Conservation (phyloP, 2,113 vertebrate genomes). For the Daphoenositta chrysoptera region DNA sequence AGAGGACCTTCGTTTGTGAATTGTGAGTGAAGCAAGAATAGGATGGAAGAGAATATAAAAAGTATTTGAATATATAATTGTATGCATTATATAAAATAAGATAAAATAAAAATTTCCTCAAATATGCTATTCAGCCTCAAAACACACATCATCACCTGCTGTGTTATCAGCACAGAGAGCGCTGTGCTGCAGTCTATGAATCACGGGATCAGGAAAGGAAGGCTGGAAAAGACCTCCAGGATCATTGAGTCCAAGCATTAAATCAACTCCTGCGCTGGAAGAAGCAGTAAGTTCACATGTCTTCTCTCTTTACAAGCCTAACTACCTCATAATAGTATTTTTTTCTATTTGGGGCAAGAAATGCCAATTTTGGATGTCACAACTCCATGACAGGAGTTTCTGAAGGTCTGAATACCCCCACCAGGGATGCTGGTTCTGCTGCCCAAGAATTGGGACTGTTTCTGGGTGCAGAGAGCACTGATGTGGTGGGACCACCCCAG, state of each 20-base stretch:
- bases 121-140: neutral
- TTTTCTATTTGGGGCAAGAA: neutral
- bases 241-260: neutral
- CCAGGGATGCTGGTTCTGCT: neutral
- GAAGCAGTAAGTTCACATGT: neutral
- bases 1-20: neutral
- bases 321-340: accelerated
- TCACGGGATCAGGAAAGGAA: neutral
- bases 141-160: neutral
- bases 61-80: neutral
- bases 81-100: neutral
- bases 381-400: neutral
- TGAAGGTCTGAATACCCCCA: neutral
- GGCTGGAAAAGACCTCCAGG: neutral
- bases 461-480: neutral
- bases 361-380: neutral
- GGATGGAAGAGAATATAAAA: neutral
- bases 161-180: neutral
- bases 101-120: neutral
- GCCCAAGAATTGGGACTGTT: neutral
- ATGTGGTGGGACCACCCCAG: neutral
- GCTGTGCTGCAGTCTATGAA: neutral
- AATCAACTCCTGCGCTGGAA: neutral
- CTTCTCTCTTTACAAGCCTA: neutral
- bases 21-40: neutral